Conservation (phyloP, 2,797 vertebrate species). For the Brachyrhaphis roseni region DNA sequence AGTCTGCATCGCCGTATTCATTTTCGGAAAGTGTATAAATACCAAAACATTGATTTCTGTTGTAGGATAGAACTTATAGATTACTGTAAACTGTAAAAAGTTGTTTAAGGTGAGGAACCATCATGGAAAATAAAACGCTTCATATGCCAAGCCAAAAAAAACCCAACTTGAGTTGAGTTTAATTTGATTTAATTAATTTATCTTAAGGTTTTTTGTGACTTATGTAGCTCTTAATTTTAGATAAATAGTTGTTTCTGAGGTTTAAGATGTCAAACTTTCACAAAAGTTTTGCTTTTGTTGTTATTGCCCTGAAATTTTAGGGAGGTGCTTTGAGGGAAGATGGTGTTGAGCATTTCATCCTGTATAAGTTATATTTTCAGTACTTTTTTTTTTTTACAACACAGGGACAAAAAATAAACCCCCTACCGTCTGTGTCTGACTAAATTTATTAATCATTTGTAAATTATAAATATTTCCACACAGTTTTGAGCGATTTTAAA, state of each 20-base stretch:
- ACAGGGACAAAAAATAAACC: no score
- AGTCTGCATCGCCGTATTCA: not conserved
- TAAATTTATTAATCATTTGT: no score
- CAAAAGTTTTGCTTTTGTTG: not conserved
- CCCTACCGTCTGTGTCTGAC: no score
- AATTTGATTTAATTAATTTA: no score
- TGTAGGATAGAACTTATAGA: not conserved
- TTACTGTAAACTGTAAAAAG: not conserved
- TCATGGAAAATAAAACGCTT: not conserved
- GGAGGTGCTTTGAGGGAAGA: not conserved
- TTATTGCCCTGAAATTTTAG: not conserved
- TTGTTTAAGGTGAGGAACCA: not conserved
- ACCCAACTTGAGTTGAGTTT: no score
- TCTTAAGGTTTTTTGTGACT: not conserved
- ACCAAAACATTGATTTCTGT: not conserved
- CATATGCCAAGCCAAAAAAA: no score
- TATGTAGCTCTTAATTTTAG: not conserved
- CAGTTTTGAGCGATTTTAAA: not conserved
- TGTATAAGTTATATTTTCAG: no score
- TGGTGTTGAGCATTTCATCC: not conserved
- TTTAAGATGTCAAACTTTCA: not conserved
- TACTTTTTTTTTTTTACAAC: no score
- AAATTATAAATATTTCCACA: no score
- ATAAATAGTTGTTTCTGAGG: not conserved
- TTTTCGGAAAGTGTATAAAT: not conserved